Base-by-base conservation (phyloP, 23 tunicate genomes). In the Ciona savignyi region DNA sequence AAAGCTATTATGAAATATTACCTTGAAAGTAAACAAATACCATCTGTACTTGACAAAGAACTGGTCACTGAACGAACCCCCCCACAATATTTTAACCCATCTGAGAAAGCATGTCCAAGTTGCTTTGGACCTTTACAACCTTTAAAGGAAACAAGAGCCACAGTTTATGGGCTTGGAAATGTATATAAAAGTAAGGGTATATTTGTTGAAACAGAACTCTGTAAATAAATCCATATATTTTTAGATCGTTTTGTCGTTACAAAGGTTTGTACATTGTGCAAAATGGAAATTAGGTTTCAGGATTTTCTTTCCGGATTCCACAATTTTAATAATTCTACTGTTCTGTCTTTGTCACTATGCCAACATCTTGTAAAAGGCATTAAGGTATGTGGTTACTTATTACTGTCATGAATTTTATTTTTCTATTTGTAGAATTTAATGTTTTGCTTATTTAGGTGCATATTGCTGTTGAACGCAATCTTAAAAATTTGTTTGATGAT, bases 161-260 rank as follows among this genome's bases (percentile, higher is more conserved):
- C 74, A 32, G 56, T 70, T 25, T 70, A 21, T 70, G 74, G 74
- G 24, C 25, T 30, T 70, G 74, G 74, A n/a, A 70, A 33, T 26
- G 25, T 34, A 2, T 70, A 56, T 51, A 33, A 30, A 30, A 56
- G 74, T 70, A 22, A 30, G 21, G 20, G 1, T 33, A 20, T 30
- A 28, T 68, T 68, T 68, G 9, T 33, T 2, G 21, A 2, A 66
- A 32, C 25, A 3, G 1, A 66, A 29, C 1, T 66, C n/a, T 1
- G 1, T 66, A 19, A 19, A 66, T 25, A 29, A 66, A 24, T n/a
- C 20, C 25, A 29, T 66, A 2, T 29, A 66, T 2, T 1, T 66
- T 66, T 2, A 66, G 70, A 33, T 66, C 20, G 29, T 1, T 2
- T 29, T 29, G 70, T 66, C 30, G 29, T 21, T 1, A 21, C 29